Conservation (phyloP, 2,888 invertebrate genomes). For the Crioceris asparagi region DNA sequence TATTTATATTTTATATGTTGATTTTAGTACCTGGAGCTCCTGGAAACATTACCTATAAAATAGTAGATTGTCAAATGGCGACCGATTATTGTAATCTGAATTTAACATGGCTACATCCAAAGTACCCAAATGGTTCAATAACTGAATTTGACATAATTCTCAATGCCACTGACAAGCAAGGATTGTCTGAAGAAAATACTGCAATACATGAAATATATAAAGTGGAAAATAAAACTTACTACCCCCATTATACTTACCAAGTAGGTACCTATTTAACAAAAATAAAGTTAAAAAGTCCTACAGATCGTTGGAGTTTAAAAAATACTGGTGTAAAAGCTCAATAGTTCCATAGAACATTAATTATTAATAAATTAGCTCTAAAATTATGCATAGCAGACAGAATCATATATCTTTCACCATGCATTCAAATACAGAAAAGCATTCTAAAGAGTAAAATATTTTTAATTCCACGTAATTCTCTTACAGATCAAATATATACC, state of each 20-base stretch:
- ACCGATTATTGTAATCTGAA: slow-evolving; percentile 30
- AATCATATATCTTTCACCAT: no score
- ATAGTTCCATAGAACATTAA: no score
- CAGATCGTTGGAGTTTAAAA: no score
- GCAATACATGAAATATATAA: slow-evolving; percentile 27
- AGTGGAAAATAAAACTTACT: slow-evolving; percentile 23
- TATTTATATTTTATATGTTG: slow-evolving; percentile 4
- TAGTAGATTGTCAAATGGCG: slow-evolving; percentile 24
- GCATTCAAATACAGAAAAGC: no score
- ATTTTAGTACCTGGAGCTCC: slow-evolving; percentile 25
- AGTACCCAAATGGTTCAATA: slow-evolving; percentile 30
- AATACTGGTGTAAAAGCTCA: no score
- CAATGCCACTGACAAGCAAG: slow-evolving; percentile 21
- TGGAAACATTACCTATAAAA: slow-evolving; percentile 28
- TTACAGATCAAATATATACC: slow-evolving; percentile 32
- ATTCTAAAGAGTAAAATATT: no score
- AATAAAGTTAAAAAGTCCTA: background rate
- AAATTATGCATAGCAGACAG: no score
- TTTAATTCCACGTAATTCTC: no score
- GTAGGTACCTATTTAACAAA: slow-evolving; percentile 12
- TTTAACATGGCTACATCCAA: slow-evolving; percentile 32
- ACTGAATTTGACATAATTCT: slow-evolving; percentile 29
- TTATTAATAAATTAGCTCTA: no score
- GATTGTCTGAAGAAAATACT: slow-evolving; percentile 18
- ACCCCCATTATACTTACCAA: slow-evolving; percentile 26